Base-by-base conservation (phyloP, 1,140 invertebrate genomes). In the Venturia canescens region DNA sequence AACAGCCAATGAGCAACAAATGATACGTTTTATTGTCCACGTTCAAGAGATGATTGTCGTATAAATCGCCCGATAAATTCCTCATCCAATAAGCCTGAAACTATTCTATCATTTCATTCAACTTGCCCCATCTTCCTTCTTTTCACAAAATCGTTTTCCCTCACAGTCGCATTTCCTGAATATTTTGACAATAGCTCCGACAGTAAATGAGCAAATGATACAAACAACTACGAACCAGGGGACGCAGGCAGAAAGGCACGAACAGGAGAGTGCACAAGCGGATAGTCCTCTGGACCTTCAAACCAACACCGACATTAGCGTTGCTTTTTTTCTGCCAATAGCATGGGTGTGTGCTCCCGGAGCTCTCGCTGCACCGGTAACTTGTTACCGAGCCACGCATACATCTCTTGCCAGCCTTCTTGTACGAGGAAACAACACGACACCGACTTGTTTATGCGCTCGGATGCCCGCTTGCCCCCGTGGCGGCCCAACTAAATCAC, bases 401-500 rank as follows among this genome's bases (percentile, higher is more conserved):
- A 80, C 75, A 82, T 84, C 82, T 86, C 84, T 80, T 34, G 38
- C 9, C 50, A 18, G 50, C 80, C 27, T 69, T 44, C 78, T 23
- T 69, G 66, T 66, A 27, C 75, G 75, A 16, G 80, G 83, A 82
- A 84, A 85, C 83, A 86, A 86, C 85, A 85, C 82, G 86, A 87
- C 82, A 81, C 81, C 84, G 89, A 86, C 87, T 88, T 89, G 88
- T 90, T 90, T 90, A 90, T 90, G 86, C 84, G 85, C 82, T 86
- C 79, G 77, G 79, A 27, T 78, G 82, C 84, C 84, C 82, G 87
- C 85, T 88, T 86, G 87, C 86, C 84, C 86, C 85, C 78, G 88
- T 85, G 82, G 85, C 86, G 88, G 85, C 83, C 66, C 84, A 88
- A 86, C 88, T 90, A 91, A 89, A 91, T 91, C 90, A 92, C 88